These are phyloP conservation scores for Distichodus sexfasciatus DNA, from an alignment of 2,797 vertebrate genomes.

Conservation along the genomic window DNA sequence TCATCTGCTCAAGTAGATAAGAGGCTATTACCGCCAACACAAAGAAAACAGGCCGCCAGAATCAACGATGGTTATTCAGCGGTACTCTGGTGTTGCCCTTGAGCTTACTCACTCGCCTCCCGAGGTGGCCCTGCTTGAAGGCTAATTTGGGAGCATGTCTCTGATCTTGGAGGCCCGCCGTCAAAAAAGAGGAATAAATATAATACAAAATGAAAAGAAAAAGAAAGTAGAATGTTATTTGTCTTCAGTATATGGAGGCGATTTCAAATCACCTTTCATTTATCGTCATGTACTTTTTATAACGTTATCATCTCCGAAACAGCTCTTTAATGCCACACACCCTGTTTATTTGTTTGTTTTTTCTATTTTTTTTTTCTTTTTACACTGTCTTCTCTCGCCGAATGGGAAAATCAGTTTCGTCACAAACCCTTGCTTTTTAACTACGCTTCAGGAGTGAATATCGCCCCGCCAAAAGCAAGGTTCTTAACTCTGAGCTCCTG, in stretches of 20 bases:
- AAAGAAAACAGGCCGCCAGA: constrained; percentile 60
- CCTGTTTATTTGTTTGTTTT: constrained; percentile 67
- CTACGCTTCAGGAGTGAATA: constrained; percentile 63
- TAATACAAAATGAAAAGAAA: too few species aligned
- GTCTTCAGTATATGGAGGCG: constrained; percentile 66
- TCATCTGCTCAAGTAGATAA: constrained; percentile 74
- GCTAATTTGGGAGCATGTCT: constrained; percentile 77
- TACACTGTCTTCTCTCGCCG: constrained; percentile 40
- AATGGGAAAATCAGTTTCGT: constrained; percentile 70
- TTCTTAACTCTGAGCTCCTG: constrained; percentile 67
- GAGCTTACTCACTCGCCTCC: constrained; percentile 69
- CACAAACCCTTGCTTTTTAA: constrained; percentile 66
- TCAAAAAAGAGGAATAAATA: constrained; percentile 53
- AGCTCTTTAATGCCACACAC: constrained; percentile 69
- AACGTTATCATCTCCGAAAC: constrained; percentile 63
- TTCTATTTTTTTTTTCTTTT: constrained; percentile 39
- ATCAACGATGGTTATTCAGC: constrained; percentile 70
- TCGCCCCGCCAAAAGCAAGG: constrained; percentile 62
- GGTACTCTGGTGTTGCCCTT: constrained; percentile 79
- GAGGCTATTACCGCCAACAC: constrained; percentile 73
- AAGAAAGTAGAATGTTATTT: constrained; percentile 69
- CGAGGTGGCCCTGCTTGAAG: constrained; percentile 68
- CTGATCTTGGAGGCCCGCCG: constrained; percentile 66
- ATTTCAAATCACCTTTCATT: constrained; percentile 75
- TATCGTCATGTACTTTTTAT: constrained; percentile 66